Evolutionary conservation across 2,113 vertebrate species (phyloP).

Genomic region (Syrmaticus mikado): DNA sequence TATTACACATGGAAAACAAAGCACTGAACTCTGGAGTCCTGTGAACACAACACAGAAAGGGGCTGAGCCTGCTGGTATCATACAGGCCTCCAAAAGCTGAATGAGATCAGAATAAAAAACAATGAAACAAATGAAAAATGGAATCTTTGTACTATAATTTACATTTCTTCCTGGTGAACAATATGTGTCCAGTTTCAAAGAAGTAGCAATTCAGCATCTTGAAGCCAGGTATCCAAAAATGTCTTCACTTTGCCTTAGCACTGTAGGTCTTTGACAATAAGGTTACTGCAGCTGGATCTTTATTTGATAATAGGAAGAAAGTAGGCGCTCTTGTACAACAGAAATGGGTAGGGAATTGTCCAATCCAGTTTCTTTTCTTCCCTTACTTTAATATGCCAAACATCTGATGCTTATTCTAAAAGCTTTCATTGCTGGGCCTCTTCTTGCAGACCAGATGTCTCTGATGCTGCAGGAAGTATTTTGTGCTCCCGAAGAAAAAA

Average conservation of each 20-base stretch:
- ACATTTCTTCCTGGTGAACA: neutral
- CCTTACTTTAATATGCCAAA: neutral
- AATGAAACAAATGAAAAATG: neutral
- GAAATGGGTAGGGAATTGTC: neutral
- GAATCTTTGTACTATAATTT: neutral
- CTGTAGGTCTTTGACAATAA: neutral
- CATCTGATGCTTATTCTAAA: neutral
- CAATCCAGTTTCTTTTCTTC: neutral
- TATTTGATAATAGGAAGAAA: neutral
- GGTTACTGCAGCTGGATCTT: neutral
- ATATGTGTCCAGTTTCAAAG: neutral
- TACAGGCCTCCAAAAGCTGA: neutral
- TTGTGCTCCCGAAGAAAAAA: neutral
- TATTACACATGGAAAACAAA: constrained; percentile 30
- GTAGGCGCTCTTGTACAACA: neutral
- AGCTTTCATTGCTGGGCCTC: neutral
- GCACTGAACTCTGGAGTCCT: constrained; percentile 2
- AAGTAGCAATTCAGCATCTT: neutral
- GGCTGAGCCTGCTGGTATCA: neutral
- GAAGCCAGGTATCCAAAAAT: neutral
- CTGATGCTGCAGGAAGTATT: neutral
- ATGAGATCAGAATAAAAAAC: neutral
- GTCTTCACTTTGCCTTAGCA: neutral
- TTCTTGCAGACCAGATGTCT: neutral
- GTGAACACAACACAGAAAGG: neutral